Conservation (phyloP, 2,888 invertebrate genomes). For the Eupithecia abbreviata region DNA sequence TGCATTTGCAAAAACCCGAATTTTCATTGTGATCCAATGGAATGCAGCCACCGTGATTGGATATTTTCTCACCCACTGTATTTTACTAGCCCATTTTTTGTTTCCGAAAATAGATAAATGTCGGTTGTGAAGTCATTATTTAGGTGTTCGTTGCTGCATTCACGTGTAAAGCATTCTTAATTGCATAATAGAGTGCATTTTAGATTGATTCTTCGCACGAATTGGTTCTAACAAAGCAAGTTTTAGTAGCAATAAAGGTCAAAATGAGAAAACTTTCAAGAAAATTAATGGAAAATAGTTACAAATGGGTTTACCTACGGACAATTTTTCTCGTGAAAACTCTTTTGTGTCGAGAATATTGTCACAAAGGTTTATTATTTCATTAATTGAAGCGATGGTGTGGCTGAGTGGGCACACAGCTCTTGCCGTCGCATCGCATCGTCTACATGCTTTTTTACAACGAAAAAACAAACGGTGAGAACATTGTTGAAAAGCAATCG, state of each 20-base stretch:
- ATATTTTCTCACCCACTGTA: conserved; percentile 34
- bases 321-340: conserved; percentile 18
- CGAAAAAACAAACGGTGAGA: conserved; percentile 47
- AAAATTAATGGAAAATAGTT: conserved; percentile 3
- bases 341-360: conserved; percentile 37
- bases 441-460: conserved; percentile 47
- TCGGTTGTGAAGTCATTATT: conserved; percentile 14
- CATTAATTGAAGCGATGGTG: conserved; percentile 55
- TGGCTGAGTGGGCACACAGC: conserved; percentile 35
- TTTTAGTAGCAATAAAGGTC: conserved; percentile 11
- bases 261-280: not conserved
- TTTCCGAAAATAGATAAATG: conserved; percentile 20
- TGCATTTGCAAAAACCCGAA: conserved; percentile 40
- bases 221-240: conserved; percentile 6
- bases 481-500: conserved; percentile 52
- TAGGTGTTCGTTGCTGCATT: conserved; percentile 2
- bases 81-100: conserved; percentile 34
- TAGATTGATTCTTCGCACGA: conserved; percentile 12
- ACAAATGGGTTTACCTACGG: not conserved
- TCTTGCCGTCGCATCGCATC: conserved; percentile 31
- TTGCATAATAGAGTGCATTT: conserved; percentile 18
- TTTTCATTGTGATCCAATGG: conserved; percentile 42
- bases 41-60: conserved; percentile 38
- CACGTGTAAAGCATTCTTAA: conserved; percentile 15
- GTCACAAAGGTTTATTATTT: conserved; percentile 56